Evolutionary conservation across 1,140 invertebrate genomes (phyloP).

Genomic region (Myzus persicae): DNA sequence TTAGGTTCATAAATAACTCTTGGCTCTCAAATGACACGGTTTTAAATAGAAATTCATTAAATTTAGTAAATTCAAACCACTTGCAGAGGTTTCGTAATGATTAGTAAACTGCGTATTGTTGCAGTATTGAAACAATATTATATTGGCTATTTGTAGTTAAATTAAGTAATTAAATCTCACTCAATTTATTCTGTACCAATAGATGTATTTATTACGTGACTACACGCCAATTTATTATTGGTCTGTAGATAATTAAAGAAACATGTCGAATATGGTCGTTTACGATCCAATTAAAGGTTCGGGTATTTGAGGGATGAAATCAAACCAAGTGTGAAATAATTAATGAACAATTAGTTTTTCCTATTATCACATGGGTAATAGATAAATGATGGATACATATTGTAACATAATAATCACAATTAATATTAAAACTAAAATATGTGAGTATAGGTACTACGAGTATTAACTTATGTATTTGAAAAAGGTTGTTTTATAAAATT

Average conservation of each 20-base stretch:
- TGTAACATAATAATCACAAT: background rate
- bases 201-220: background rate
- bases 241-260: background rate
- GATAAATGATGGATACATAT: background rate
- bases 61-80: background rate
- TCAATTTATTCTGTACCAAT: background rate
- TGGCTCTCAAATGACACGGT: background rate
- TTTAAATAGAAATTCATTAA: slow-evolving; percentile 2
- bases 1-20: background rate
- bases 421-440: background rate
- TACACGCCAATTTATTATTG: background rate
- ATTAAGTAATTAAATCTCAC: no score
- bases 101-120: background rate
- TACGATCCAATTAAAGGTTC: background rate
- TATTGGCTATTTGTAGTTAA: no score
- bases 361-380: background rate
- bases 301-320: background rate
- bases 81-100: background rate
- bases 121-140: background rate
- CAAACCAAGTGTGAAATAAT: background rate
- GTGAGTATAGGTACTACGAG: no score
- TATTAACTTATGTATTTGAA: background rate
- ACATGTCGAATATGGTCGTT: background rate
- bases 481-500: background rate
- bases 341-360: background rate